Percentiles rank a stretch among this genome's conserved stretches.
phyloP scores from a whole-genome alignment of 2,113 vertebrate genomes.

The Vidua chalybeata region DNA sequence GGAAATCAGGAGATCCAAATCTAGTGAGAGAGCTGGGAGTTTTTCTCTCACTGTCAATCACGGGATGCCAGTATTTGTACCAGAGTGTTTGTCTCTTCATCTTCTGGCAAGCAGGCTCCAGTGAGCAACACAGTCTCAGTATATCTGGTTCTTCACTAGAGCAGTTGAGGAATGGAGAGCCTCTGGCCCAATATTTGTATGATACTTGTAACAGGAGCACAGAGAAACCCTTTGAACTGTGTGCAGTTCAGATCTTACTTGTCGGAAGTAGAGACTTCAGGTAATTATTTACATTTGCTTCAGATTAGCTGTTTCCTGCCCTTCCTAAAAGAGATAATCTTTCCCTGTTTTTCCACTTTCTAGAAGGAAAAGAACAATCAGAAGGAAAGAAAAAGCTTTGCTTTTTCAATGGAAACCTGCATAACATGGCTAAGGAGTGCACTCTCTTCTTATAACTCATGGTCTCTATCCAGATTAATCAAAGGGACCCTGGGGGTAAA shows the following conservation, averaged over 20 bases:
- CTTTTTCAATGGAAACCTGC: neutral
- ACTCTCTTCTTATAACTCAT: neutral
- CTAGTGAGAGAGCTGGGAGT: neutral
- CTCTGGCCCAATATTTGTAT: neutral
- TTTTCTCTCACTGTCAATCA: neutral
- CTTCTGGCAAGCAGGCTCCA: neutral
- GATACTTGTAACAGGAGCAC: neutral
- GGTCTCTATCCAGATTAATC: neutral
- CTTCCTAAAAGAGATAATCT: neutral
- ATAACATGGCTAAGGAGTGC: accelerated
- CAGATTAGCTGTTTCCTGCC: neutral
- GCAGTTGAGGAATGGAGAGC: neutral
- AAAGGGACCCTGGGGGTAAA: neutral
- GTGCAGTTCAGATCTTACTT: neutral
- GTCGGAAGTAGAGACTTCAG: neutral
- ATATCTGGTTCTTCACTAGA: neutral
- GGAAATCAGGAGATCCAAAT: neutral
- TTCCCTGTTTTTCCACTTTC: neutral
- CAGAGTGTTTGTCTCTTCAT: neutral
- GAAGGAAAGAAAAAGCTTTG: neutral
- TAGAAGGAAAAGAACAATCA: neutral
- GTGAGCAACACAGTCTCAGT: neutral
- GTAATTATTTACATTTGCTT: neutral
- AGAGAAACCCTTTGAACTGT: neutral
- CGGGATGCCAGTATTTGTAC: neutral